Percentiles rank a stretch among this genome's conserved stretches.
phyloP scores from a whole-genome alignment of 2,113 vertebrate genomes.

The Symphodus melops region DNA sequence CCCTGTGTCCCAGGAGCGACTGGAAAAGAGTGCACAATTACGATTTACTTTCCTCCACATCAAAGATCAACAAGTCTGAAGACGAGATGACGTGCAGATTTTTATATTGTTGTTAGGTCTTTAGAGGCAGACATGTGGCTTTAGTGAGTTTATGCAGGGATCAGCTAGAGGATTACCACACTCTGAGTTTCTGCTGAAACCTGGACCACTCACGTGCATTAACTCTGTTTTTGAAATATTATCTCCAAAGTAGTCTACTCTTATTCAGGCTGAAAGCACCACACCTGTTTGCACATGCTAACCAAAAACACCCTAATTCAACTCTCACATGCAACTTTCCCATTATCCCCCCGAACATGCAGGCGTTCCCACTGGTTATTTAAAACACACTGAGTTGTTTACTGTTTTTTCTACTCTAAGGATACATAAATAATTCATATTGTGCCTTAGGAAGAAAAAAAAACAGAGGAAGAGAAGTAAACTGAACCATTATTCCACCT shows the following conservation, averaged over 20 bases:
- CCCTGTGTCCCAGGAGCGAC: slow-evolving; percentile 46
- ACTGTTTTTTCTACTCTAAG: slow-evolving; percentile 61
- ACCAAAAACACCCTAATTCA: slow-evolving; percentile 39
- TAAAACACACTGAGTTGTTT: slow-evolving; percentile 52
- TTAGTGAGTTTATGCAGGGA: slow-evolving; percentile 39
- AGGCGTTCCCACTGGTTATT: slow-evolving; percentile 31
- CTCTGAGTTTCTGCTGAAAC: slow-evolving; percentile 25
- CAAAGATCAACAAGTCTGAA: slow-evolving; percentile 60
- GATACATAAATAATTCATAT: slow-evolving; percentile 73
- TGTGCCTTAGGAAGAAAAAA: slow-evolving; percentile 37
- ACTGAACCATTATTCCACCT: slow-evolving; percentile 56
- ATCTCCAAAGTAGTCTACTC: slow-evolving; percentile 25
- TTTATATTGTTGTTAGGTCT: slow-evolving; percentile 30
- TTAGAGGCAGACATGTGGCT: slow-evolving; percentile 28
- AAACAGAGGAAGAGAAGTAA: slow-evolving; percentile 41
- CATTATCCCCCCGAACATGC: slow-evolving; percentile 24
- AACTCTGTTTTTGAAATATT: slow-evolving; percentile 60
- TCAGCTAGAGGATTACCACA: slow-evolving; percentile 44
- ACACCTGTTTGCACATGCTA: slow-evolving; percentile 54
- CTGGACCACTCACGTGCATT: slow-evolving; percentile 41
- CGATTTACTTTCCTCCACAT: slow-evolving; percentile 65
- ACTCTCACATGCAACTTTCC: slow-evolving; percentile 48
- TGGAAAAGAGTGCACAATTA: slow-evolving; percentile 57
- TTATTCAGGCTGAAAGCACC: slow-evolving; percentile 18
- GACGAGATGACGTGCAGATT: slow-evolving; percentile 25